phyloP scores from a whole-genome alignment of 1,140 invertebrate genomes.

The Drosophila serrata region DNA sequence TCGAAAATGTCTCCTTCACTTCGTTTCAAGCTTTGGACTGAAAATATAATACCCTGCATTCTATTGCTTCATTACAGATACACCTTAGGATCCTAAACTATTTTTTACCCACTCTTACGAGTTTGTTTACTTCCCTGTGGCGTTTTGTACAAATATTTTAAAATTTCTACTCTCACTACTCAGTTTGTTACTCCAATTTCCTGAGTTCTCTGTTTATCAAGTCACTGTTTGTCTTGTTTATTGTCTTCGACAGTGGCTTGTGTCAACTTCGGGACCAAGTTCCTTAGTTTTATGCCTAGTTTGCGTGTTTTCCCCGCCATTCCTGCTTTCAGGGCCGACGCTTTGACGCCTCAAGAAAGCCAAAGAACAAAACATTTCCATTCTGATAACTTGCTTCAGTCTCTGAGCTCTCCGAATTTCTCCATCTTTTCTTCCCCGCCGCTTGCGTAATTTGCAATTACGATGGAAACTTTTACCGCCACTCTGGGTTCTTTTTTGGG shows the following conservation, averaged over 20 bases:
- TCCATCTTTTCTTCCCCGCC: neutral
- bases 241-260: constrained; percentile 44
- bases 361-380: constrained; percentile 54
- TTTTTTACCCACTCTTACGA: neutral
- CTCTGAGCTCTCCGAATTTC: neutral
- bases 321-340: constrained; percentile 23
- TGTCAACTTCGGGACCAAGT: constrained; percentile 53
- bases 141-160: constrained; percentile 14
- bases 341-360: constrained; percentile 37
- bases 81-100: neutral
- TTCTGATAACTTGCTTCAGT: constrained; percentile 61
- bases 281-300: constrained; percentile 64
- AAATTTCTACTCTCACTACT: neutral
- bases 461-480: constrained; percentile 42
- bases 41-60: neutral
- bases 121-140: constrained; percentile 6
- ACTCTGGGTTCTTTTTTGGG: neutral
- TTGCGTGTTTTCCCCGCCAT: constrained; percentile 43
- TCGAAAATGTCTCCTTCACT: no score
- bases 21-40: no score
- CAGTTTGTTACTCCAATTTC: neutral
- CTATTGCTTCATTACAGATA: no score
- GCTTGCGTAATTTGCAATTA: constrained; percentile 77
- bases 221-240: constrained; percentile 56
- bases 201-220: constrained; percentile 4